Evolutionary conservation across 2,113 vertebrate genomes (phyloP).

Genomic region (Apaloderma vittatum): DNA sequence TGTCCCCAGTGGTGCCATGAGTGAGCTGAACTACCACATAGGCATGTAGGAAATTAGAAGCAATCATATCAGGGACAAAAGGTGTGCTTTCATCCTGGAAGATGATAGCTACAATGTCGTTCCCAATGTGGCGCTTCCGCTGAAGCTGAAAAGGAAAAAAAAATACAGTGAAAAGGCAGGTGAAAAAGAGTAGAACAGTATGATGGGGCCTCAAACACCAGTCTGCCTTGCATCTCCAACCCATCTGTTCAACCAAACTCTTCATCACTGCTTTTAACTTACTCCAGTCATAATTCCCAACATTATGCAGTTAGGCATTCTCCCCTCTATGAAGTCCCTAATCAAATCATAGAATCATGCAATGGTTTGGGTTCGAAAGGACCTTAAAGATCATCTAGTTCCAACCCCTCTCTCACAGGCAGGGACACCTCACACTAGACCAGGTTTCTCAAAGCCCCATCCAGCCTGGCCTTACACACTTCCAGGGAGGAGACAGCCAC

Average conservation of each 20-base stretch:
- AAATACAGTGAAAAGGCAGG: neutral
- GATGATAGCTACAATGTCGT: conserved; percentile 91
- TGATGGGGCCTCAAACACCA: neutral
- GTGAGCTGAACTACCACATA: conserved; percentile 88
- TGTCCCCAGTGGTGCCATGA: conserved; percentile 63
- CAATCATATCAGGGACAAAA: conserved; percentile 89
- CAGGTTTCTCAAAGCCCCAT: no score
- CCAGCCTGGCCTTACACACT: no score
- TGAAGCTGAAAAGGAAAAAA: conserved; percentile 82
- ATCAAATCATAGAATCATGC: neutral
- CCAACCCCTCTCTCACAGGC: no score
- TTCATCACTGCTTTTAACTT: neutral
- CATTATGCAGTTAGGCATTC: neutral
- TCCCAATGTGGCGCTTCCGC: conserved; percentile 93
- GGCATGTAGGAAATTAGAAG: conserved; percentile 92
- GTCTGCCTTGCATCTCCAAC: neutral
- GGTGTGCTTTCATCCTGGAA: conserved; percentile 90
- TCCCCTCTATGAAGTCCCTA: neutral
- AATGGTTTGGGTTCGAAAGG: no score
- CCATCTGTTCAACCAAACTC: neutral
- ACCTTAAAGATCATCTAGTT: no score
- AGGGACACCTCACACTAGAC: no score
- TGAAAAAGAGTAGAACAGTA: neutral
- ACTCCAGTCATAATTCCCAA: neutral
- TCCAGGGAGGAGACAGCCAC: no score